Evolutionary conservation across 92 coral and sea anemone species (phyloP).

Genomic region (Palythoa grandis): DNA sequence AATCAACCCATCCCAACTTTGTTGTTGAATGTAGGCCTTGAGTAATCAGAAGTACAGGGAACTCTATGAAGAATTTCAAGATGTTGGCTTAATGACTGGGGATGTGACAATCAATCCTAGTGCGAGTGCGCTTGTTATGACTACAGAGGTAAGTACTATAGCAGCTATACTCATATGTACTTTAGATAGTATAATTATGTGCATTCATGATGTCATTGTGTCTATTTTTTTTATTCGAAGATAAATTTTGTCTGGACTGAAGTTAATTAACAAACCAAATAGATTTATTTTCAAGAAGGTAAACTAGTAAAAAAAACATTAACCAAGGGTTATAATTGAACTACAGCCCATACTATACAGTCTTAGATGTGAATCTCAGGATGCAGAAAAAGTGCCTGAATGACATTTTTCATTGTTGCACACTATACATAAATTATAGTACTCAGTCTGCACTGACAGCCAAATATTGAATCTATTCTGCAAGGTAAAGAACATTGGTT

Average conservation of each 20-base stretch:
- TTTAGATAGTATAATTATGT: neutral
- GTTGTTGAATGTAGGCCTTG: slow-evolving; percentile 67
- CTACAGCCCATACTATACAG: no score
- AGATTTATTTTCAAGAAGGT: no score
- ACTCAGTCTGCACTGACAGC: no score
- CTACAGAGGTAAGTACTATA: slow-evolving; percentile 80
- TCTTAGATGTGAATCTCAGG: no score
- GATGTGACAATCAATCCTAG: slow-evolving; percentile 98
- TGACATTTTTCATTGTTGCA: no score
- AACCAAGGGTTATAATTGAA: no score
- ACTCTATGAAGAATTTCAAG: slow-evolving; percentile 97
- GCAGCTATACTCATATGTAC: neutral
- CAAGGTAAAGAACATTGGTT: neutral
- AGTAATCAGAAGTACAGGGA: slow-evolving; percentile 98
- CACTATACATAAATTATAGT: no score
- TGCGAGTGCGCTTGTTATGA: slow-evolving; percentile 97
- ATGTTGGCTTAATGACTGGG: slow-evolving; percentile 99
- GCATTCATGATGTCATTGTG: neutral
- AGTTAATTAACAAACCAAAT: no score
- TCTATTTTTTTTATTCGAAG: neutral
- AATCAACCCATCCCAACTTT: no score
- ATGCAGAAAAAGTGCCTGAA: no score
- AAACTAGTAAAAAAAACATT: no score
- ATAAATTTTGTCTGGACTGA: neutral
- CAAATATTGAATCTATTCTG: no score